A percentile compares a stretch with the other conserved stretches of the same genome.
Evolutionary conservation across 2,888 invertebrate species (phyloP).

Genomic region (Anthophora plumipes): DNA sequence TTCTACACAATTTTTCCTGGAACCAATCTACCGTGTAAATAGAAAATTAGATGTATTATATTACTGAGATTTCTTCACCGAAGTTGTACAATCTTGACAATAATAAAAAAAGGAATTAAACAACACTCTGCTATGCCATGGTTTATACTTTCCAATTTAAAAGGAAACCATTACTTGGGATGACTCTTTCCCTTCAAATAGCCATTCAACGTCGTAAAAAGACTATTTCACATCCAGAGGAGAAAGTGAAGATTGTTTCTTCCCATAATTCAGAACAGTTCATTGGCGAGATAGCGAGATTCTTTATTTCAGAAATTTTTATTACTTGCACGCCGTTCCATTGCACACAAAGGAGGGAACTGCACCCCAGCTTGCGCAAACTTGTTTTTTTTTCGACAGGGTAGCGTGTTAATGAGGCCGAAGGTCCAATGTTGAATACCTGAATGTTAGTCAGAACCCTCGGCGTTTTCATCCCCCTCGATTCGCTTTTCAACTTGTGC

Average conservation of each 20-base stretch:
- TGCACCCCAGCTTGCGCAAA: conserved; percentile 1
- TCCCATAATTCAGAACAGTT: background rate
- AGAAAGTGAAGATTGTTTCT: background rate
- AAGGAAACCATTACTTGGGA: too few species aligned
- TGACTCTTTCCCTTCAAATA: too few species aligned
- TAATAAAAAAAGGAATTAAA: too few species aligned
- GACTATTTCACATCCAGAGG: background rate
- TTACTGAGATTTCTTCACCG: too few species aligned
- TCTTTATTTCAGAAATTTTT: conserved; percentile 32
- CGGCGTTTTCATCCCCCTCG: conserved; percentile 25
- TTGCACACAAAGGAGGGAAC: conserved; percentile 1
- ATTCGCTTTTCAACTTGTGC: conserved; percentile 23
- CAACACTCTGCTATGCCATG: too few species aligned
- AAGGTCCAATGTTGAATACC: conserved; percentile 45
- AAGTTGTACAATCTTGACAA: too few species aligned
- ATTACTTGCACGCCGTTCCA: background rate
- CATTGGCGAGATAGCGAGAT: too few species aligned
- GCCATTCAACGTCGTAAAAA: too few species aligned
- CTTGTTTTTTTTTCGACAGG: conserved; percentile 27
- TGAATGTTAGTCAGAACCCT: conserved; percentile 28
- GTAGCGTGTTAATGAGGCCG: conserved; percentile 51
- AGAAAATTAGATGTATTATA: too few species aligned
- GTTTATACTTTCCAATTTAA: too few species aligned
- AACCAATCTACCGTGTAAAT: too few species aligned
- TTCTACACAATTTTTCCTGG: too few species aligned